These are phyloP conservation scores for Cephus nigrinus DNA, from an alignment of 2,888 invertebrate genomes.

Conservation along the genomic window DNA sequence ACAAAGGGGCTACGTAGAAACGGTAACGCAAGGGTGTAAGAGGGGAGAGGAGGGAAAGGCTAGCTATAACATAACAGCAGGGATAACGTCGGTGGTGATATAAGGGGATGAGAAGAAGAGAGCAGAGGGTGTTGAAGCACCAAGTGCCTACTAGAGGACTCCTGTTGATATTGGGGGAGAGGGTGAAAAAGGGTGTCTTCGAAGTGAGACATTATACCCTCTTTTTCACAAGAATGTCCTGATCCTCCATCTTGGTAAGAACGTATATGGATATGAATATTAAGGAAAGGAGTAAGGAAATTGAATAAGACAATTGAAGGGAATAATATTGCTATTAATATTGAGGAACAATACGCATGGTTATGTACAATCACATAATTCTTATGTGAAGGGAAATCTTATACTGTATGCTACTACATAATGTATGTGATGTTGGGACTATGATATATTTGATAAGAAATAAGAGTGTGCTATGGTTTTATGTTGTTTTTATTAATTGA, in stretches of 20 bases:
- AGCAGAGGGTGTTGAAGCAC: slow-evolving; percentile 8
- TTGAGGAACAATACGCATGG: neutral
- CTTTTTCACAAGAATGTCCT: neutral
- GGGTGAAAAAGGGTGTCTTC: slow-evolving; percentile 6
- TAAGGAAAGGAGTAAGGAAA: neutral
- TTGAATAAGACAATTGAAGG: neutral
- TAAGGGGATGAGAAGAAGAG: neutral
- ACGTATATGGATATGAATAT: neutral
- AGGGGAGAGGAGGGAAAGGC: slow-evolving; percentile 5
- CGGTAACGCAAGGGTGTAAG: slow-evolving; percentile 14
- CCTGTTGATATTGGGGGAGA: slow-evolving; percentile 31
- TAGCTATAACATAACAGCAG: slow-evolving; percentile 31
- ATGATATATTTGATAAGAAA: neutral
- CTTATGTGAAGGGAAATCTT: no score
- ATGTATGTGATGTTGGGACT: neutral
- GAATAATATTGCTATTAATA: neutral
- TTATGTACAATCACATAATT: neutral
- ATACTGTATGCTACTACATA: neutral
- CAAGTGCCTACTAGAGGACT: slow-evolving; percentile 25
- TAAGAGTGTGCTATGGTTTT: neutral
- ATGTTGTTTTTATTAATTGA: slow-evolving; percentile 48
- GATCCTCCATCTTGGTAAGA: neutral
- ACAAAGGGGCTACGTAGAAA: slow-evolving; percentile 14
- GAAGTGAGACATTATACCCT: slow-evolving; percentile 7
- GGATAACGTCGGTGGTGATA: slow-evolving; percentile 11